Conservation (phyloP, 2,888 invertebrate species). For the Gortyna flavago region DNA sequence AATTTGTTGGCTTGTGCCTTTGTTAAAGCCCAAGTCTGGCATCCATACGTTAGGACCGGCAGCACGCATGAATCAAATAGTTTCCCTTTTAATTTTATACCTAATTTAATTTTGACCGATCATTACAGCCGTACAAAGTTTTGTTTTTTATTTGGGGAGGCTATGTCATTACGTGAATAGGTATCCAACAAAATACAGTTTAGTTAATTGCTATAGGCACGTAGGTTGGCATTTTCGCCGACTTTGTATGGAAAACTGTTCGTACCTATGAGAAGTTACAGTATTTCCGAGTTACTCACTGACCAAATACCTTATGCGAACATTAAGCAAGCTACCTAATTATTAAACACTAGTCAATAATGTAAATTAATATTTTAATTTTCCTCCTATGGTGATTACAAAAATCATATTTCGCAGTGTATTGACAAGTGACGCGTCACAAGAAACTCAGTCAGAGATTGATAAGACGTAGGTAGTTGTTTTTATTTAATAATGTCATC, state of each 20-base stretch:
- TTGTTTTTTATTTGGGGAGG: background rate
- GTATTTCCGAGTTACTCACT: constrained; percentile 7
- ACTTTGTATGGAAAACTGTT: constrained; percentile 1
- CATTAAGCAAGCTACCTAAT: background rate
- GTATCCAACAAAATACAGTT: background rate
- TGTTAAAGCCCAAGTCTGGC: too few relatives aligned
- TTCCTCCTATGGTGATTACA: background rate
- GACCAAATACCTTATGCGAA: background rate
- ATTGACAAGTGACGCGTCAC: background rate
- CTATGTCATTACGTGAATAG: background rate
- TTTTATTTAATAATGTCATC: background rate
- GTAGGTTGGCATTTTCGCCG: background rate
- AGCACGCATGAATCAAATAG: too few relatives aligned
- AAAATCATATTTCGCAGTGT: background rate
- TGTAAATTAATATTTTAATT: background rate
- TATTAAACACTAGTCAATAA: background rate
- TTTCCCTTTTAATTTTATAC: too few relatives aligned
- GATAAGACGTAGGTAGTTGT: background rate
- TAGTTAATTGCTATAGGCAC: too few relatives aligned
- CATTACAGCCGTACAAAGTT: background rate
- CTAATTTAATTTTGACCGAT: too few relatives aligned
- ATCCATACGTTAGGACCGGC: too few relatives aligned
- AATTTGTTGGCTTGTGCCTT: too few relatives aligned
- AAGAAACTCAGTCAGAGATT: background rate
- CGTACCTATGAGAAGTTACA: background rate